Conservation (phyloP, 1,140 invertebrate species). For the Amyelois transitella region DNA sequence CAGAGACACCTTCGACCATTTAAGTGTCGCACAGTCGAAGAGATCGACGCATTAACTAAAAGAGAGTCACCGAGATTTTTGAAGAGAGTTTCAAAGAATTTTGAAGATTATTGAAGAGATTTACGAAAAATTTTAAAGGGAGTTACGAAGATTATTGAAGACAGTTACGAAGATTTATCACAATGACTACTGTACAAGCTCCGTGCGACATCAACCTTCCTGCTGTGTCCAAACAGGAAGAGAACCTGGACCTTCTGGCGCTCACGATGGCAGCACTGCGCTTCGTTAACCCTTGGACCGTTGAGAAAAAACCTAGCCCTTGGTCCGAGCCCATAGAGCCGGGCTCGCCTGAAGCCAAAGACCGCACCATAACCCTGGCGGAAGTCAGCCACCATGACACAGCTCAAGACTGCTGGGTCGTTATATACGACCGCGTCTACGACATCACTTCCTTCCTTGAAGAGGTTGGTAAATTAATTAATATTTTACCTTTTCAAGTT, state of each 20-base stretch:
- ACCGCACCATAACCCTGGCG: slow-evolving; percentile 74
- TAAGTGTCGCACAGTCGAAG: slow-evolving; percentile 11
- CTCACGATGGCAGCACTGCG: slow-evolving; percentile 68
- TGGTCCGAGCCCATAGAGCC: slow-evolving; percentile 40
- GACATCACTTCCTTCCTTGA: slow-evolving; percentile 83
- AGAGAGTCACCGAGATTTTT: slow-evolving; percentile 9
- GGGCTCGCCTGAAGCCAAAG: slow-evolving; percentile 46
- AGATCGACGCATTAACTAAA: slow-evolving; percentile 12
- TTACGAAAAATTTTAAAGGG: too few relatives aligned
- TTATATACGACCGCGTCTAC: slow-evolving; percentile 85
- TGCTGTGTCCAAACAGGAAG: slow-evolving; percentile 40
- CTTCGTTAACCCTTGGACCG: slow-evolving; percentile 58
- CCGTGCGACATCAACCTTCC: slow-evolving; percentile 39
- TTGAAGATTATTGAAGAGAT: too few relatives aligned
- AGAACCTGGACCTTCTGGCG: slow-evolving; percentile 53
- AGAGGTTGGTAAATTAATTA: slow-evolving; percentile 63
- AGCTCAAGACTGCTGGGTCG: slow-evolving; percentile 80
- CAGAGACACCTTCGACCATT: slow-evolving; percentile 17
- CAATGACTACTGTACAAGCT: slow-evolving; percentile 58
- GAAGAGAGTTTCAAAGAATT: slow-evolving; percentile 7
- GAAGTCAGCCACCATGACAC: slow-evolving; percentile 81
- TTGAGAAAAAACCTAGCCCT: slow-evolving; percentile 27
- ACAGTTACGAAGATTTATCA: slow-evolving; percentile 11
- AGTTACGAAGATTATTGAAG: slow-evolving; percentile 1
- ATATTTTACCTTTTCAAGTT: not conserved